Evolutionary conservation across 2,113 vertebrate genomes (phyloP), one percentile per base, ranked within the genome.

Genomic region (Caretta caretta): DNA sequence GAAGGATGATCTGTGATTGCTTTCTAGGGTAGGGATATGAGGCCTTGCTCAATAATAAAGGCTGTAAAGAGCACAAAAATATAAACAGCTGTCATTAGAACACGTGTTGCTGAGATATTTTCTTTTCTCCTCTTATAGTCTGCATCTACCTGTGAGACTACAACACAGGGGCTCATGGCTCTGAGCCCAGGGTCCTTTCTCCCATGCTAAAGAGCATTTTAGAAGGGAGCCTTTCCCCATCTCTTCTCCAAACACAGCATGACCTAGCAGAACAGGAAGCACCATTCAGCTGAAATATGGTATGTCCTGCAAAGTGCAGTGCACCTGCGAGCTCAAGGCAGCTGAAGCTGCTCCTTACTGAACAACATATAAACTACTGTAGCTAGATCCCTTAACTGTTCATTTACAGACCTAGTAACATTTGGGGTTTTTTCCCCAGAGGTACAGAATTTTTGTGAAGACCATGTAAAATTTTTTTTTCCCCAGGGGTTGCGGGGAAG

Each of bases 51-150:
- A 87, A 46, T 88, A 96, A 96, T 86, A 92, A 96, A 94, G 90
- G 83, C 53, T 93, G 57, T 76, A 84, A 42, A 89, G 85, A 93
- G 75, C 79, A n/a, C 75, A 87, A 76, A 86, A 93, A 88, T 92
- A 88, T 50, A 95, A 96, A 96, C 57, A 96, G 75, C 69, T 87
- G 69, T 89, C 86, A 83, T 50, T 87, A 94, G 86, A 95, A 91
- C 88, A n/a, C 35, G 10, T 38, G 65, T 38, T 20, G 35, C 2
- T 38, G 65, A 72, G 19, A 72, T 38, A n/a, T n/a, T 72, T 72
- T 65, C 62, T 65, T 65, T 62, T 65, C 31, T 20, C 31, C 38
- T 72, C n/a, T 72, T 72, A 20, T 20, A 38, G 35, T 72, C 65
- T 38, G n/a, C 19, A 72, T 38, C 65, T 72, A 38, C n/a, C 19